A percentile compares a stretch with the other conserved stretches of the same genome.
Conservation (phyloP, 2,113 vertebrate genomes). For the Psettodes erumei region DNA sequence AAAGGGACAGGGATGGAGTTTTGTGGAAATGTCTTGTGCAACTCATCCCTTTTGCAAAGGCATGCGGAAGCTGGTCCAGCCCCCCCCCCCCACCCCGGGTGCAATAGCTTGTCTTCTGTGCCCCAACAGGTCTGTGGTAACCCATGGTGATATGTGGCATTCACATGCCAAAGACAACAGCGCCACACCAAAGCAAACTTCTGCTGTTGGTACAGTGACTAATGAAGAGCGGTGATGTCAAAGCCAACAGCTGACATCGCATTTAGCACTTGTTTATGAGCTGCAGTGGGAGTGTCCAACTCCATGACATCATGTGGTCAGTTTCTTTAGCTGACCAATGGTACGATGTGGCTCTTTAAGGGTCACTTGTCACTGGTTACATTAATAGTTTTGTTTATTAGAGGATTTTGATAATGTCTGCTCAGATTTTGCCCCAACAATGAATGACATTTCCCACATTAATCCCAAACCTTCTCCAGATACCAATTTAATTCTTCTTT, state of each 20-base stretch:
- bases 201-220: constrained; percentile 40
- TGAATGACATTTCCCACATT: not conserved
- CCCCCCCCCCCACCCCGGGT: not conserved
- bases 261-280: constrained; percentile 54
- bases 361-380: not conserved
- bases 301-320: constrained; percentile 65
- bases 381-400: not conserved
- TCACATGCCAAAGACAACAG: constrained; percentile 67
- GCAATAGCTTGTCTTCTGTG: constrained; percentile 31
- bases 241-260: constrained; percentile 31
- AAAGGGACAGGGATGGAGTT: not conserved
- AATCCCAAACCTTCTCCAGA: no score
- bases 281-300: constrained; percentile 18
- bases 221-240: constrained; percentile 69
- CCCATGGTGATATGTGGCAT: constrained; percentile 64
- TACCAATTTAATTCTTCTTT: not conserved
- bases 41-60: not conserved
- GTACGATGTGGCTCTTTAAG: not conserved
- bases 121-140: constrained; percentile 49
- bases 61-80: not conserved
- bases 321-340: constrained; percentile 24
- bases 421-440: not conserved
- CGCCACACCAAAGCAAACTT: constrained; percentile 58
- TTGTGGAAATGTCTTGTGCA: not conserved
- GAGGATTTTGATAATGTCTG: not conserved